Evolutionary conservation across 2,888 invertebrate genomes (phyloP), one percentile per base, ranked within the genome.

Genomic region (Hemistola chrysoprasaria): DNA sequence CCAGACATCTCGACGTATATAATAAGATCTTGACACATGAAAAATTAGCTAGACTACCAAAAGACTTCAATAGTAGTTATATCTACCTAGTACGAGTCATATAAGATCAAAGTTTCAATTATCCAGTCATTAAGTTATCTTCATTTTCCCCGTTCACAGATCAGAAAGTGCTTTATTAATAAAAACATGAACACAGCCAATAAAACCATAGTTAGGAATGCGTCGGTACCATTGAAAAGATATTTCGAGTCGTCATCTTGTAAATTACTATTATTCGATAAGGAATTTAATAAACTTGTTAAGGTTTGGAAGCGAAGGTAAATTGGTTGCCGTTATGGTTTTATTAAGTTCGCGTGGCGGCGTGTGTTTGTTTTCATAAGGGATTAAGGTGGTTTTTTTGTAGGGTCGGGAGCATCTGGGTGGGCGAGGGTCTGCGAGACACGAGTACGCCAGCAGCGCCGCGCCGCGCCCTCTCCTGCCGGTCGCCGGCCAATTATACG

Each of bases 251-350:
- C 74, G 76, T 82, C 84, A 85, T 84, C 80, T 72, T 75, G 77
- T 81, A 82, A 85, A 87, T 86, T 76, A 84, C 81, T 79, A 87
- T 83, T 86, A 86, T 87, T 86, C 80, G 78, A 78, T 84, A 79
- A 77, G 71, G 78, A 84, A 86, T 88, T 71, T 88, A 87, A 87
- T 89, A 88, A 86, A 88, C 87, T 88, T 86, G 88, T 88, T 87
- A 86, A 76, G 77, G 79, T 80, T 83, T 82, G 74, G 82, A 75
- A 81, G 76, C 75, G 75, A 68, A 83, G 78, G 84, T 82, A 80
- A 84, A 84, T 85, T 82, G 78, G 75, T 67, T 64, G 70, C 60
- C 50, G 76, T 79, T 82, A 80, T 86, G 73, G 78, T 86, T 84
- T 85, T 87, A 78, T 85, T 87, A 69, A 78, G 82, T 80, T 83